Evolutionary conservation across 2,888 invertebrate genomes (phyloP).

Genomic region (Drosophila lacicola): DNA sequence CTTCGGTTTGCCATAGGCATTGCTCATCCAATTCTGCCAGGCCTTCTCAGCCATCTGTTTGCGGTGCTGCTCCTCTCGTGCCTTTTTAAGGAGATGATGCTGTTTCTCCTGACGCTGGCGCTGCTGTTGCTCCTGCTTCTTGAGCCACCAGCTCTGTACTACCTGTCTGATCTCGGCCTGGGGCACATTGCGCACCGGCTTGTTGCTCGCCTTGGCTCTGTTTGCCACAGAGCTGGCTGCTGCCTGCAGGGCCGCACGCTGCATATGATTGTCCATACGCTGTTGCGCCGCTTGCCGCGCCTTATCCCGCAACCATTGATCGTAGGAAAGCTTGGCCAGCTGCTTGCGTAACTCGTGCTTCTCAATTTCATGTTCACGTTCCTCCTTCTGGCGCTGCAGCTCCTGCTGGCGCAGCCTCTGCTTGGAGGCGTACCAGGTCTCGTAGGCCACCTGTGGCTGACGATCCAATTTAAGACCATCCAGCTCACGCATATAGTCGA

Average conservation of each 20-base stretch:
- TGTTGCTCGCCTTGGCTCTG: background rate
- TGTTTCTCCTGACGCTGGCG: constrained; percentile 65
- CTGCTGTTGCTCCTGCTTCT: constrained; percentile 71
- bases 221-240: background rate
- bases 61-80: constrained; percentile 56
- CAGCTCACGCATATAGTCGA: constrained; percentile 31
- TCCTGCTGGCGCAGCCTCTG: constrained; percentile 42
- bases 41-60: constrained; percentile 69
- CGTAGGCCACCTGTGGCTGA: constrained; percentile 76
- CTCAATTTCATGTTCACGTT: constrained; percentile 48
- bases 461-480: constrained; percentile 30
- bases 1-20: constrained; percentile 81
- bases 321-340: constrained; percentile 71
- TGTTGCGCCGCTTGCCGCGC: constrained; percentile 30
- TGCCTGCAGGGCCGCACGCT: constrained; percentile 3
- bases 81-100: constrained; percentile 30
- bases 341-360: constrained; percentile 64
- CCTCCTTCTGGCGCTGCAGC: constrained; percentile 34
- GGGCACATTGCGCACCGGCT: constrained; percentile 29
- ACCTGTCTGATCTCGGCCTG: constrained; percentile 44
- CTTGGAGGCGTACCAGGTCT: constrained; percentile 82
- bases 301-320: constrained; percentile 79
- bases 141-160: constrained; percentile 52
- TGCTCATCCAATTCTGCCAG: constrained; percentile 81
- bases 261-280: constrained; percentile 21